These are phyloP conservation scores for Lasioglossum figueresi DNA, from an alignment of 2,888 invertebrate species.

Conservation along the genomic window DNA sequence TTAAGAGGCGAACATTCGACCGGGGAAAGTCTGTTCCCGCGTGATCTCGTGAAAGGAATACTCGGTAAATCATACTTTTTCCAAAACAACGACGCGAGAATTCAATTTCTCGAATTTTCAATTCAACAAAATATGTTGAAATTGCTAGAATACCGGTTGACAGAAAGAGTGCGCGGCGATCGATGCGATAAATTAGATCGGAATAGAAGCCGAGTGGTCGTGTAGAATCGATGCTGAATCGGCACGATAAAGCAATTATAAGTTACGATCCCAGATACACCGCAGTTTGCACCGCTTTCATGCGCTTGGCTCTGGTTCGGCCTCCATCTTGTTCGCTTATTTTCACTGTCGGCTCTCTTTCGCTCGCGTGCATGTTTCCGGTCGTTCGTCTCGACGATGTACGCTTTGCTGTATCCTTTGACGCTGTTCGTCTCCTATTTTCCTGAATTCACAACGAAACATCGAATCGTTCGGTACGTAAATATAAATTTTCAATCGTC, in stretches of 20 bases:
- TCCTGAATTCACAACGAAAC: background rate
- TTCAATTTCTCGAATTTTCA: background rate
- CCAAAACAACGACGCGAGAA: background rate
- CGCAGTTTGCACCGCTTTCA: slow-evolving; percentile 59
- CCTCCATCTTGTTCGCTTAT: slow-evolving; percentile 40
- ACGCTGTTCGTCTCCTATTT: slow-evolving; percentile 37
- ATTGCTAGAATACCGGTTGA: background rate
- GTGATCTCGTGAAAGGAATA: slow-evolving; percentile 7
- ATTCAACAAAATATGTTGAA: background rate
- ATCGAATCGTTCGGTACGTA: background rate
- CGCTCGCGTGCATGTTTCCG: slow-evolving; percentile 46
- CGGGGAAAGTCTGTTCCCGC: slow-evolving; percentile 29
- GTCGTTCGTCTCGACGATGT: slow-evolving; percentile 33
- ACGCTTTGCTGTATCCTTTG: slow-evolving; percentile 36
- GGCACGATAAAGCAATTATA: slow-evolving; percentile 50
- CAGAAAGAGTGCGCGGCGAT: slow-evolving; percentile 12
- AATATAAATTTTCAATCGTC: background rate
- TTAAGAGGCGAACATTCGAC: slow-evolving; percentile 30
- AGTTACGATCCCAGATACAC: slow-evolving; percentile 50
- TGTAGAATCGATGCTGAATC: slow-evolving; percentile 31
- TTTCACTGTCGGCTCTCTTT: slow-evolving; percentile 50
- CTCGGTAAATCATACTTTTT: background rate
- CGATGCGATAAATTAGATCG: slow-evolving; percentile 27
- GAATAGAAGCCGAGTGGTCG: slow-evolving; percentile 17
- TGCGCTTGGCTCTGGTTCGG: slow-evolving; percentile 40